Evolutionary conservation across 1,140 invertebrate genomes (phyloP), one percentile per base, ranked within the genome.

Genomic region (Diabrotica virgifera): DNA sequence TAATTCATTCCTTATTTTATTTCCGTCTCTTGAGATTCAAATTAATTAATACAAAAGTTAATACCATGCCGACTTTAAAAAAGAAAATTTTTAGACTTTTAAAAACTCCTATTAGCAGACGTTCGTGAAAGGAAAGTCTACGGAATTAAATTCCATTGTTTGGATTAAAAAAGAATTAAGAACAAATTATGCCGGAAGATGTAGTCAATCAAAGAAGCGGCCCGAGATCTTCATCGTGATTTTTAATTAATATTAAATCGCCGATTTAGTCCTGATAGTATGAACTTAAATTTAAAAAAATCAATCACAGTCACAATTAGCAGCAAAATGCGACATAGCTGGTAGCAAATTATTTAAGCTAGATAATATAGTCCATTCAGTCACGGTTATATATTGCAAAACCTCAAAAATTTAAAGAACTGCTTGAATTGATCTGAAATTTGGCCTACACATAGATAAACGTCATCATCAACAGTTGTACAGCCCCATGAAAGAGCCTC

Each of bases 101-200:
- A 35, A 55, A 55, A 55, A 13, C 35, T 35, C 14, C 13, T 24
- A 59, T 59, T 59, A 59, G 57, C 57, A 46, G 57, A 13, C 40
- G 57, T 59, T 59, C 38, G 13, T 24, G 57, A 50, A 40, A 13
- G 12, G 40, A 59, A 13, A 11, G 36, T 37, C 36, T 12, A 24
- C 14, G 36, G 57, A 37, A 59, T 59, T 46, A 59, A 59, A 59
- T 40, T 59, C 57, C 40, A 36, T 59, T 14, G 57, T 59, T 46
- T 38, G 57, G 57, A 59, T 59, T 46, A 50, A 59, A 40, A 46
- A 50, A 55, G n/a, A 35, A 55, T 55, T 55, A 55, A 6, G 14
- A 55, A 55, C 13, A 55, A 55, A 55, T 35, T 35, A 35, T 13
- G 35, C 7, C n/a, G 5, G 53, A 46, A 46, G 40, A 46, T 46